Evolutionary conservation across 1,140 invertebrate genomes (phyloP).

Genomic region (Pectinophora gossypiella): DNA sequence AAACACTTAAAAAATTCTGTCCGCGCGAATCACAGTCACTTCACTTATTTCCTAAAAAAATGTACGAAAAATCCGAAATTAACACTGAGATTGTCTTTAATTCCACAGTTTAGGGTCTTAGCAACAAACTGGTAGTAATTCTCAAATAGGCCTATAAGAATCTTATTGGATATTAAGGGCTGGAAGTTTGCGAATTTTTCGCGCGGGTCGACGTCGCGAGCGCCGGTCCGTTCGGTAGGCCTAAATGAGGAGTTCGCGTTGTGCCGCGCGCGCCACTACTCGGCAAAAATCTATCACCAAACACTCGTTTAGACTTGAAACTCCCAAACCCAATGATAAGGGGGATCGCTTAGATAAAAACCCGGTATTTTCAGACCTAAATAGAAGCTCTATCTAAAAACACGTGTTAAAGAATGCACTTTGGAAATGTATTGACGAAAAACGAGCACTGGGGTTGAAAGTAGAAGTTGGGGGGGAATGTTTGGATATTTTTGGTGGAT

Average conservation of each 20-base stretch:
- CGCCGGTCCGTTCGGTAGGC: constrained; percentile 1
- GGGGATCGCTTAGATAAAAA: too few species aligned
- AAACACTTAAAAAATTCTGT: background rate
- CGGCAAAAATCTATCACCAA: background rate
- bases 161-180: background rate
- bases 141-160: constrained; percentile 3
- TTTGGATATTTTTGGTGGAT: background rate
- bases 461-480: background rate
- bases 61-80: background rate
- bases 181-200: background rate
- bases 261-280: background rate
- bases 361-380: too few species aligned
- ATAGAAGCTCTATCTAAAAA: too few species aligned
- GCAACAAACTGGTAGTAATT: background rate
- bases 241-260: background rate
- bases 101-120: background rate
- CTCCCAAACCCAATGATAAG: too few species aligned
- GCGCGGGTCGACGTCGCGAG: background rate
- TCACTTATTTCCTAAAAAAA: background rate
- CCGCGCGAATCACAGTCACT: background rate
- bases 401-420: too few species aligned
- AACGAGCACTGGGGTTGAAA: too few species aligned
- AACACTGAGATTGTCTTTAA: background rate
- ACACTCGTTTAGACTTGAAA: background rate
- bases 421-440: too few species aligned